Evolutionary conservation across 2,797 vertebrate species (phyloP), one percentile per base, ranked within the genome.

Genomic region (Lepidocolaptes lacrymiger): DNA sequence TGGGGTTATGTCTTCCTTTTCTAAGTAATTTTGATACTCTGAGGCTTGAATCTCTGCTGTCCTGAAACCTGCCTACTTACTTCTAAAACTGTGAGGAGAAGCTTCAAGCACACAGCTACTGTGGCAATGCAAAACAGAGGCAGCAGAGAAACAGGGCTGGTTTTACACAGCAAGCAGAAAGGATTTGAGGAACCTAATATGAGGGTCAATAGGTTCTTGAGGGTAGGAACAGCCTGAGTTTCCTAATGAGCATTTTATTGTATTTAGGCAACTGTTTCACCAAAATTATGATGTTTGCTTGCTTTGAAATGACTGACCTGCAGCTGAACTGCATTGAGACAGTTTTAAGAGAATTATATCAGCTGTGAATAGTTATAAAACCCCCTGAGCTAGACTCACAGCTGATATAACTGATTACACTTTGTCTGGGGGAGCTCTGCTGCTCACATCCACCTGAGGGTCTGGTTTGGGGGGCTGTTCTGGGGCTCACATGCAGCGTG

Each of bases 301-400:
- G 84, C 46, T 95, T 90, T 85, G 63, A 95, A 96, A 66, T 61
- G 80, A 28, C 41, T 92, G 88, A 95, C 77, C 93, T 89, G 34
- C 52, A 79, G 80, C 59, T 95, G 91, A 93, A 93, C 92, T 94
- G 67, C 76, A 59, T 37, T 68, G 63, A 91, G 83, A 28, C 34
- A 64, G 68, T 55, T 96, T 85, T 92, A 89, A 74, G 52, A 77
- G 74, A 93, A 95, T 89, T 89, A 41, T 54, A 46, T 30, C 61
- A 91, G 86, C 91, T 94, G 68, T 46, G 82, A 83, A 89, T 54
- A 63, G 44, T 69, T 91, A 87, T 27, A n/a, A 80, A 83, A 74
- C 9, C 0, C 0, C 21, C 26, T 9, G n/a, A 7, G 18, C 56
- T 86, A 19, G 61, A 43, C 52, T 91, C n/a, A 1, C 77, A 94